phyloP scores from a whole-genome alignment of 2,888 invertebrate genomes.

The Microctonus hyperodae region DNA sequence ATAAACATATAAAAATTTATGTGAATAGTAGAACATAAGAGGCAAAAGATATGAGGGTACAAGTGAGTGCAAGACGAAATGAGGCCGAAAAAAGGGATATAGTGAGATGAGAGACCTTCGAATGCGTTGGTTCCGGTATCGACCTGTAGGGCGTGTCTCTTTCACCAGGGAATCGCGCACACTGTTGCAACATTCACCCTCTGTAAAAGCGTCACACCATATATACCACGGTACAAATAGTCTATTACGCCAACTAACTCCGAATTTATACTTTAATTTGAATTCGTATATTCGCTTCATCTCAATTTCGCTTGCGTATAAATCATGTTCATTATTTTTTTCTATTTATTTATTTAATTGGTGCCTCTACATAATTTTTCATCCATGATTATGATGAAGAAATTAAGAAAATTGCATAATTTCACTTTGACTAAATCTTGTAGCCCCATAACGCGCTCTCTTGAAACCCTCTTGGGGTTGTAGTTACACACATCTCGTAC shows the following conservation, averaged over 20 bases:
- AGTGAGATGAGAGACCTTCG: conserved; percentile 36
- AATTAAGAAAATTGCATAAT: neutral
- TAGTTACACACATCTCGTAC: neutral
- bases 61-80: neutral
- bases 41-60: neutral
- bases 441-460: neutral
- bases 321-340: too few relatives aligned
- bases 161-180: conserved; percentile 48
- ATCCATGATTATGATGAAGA: neutral
- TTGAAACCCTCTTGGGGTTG: conserved; percentile 11
- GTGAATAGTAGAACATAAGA: neutral
- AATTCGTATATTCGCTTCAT: neutral
- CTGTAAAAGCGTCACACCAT: conserved; percentile 17
- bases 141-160: conserved; percentile 56
- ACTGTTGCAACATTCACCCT: conserved; percentile 47
- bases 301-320: too few relatives aligned
- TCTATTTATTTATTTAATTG: conserved; percentile 43
- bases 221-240: conserved; percentile 32
- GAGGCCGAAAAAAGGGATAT: conserved; percentile 11
- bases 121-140: conserved; percentile 55
- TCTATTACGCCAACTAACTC: too few relatives aligned
- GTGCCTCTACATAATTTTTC: neutral
- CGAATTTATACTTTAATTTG: too few relatives aligned
- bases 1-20: too few relatives aligned
- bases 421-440: neutral